Conservation (phyloP, 2,113 vertebrate genomes). For the Pygoscelis antarcticus region DNA sequence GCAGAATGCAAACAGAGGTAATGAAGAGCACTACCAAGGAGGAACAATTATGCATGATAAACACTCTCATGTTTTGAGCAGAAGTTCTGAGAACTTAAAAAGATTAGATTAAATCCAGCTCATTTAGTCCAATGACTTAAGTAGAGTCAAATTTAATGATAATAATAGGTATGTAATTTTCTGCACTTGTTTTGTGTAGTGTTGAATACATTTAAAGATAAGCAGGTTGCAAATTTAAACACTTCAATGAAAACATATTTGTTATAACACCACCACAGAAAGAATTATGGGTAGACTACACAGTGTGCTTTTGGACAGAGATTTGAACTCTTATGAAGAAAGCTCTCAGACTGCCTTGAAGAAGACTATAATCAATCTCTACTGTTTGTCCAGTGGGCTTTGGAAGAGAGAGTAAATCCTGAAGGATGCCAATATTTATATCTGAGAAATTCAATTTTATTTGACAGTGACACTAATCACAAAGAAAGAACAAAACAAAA, state of each 20-base stretch:
- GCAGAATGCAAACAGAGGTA: background rate
- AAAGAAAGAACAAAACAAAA: background rate
- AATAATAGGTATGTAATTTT: background rate
- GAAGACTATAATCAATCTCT: background rate
- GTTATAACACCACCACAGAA: background rate
- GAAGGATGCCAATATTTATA: background rate
- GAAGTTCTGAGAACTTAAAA: background rate
- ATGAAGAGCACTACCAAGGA: background rate
- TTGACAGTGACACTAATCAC: background rate
- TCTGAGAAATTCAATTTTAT: slow-evolving; percentile 10
- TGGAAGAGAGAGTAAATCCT: background rate
- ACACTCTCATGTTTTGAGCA: background rate
- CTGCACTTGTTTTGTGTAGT: background rate
- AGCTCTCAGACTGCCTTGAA: background rate
- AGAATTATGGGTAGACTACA: background rate
- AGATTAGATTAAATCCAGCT: slow-evolving; percentile 16
- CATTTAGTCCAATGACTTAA: background rate
- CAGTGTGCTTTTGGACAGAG: background rate
- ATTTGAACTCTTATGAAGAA: background rate
- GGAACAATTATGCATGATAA: background rate
- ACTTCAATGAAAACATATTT: background rate
- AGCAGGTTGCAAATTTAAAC: background rate
- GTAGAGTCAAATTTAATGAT: background rate
- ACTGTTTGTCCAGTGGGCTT: background rate
- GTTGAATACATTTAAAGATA: background rate